A percentile compares a stretch with the other conserved stretches of the same genome.
Conservation (phyloP, 2,888 invertebrate genomes). For the Agrotis exclamationis region DNA sequence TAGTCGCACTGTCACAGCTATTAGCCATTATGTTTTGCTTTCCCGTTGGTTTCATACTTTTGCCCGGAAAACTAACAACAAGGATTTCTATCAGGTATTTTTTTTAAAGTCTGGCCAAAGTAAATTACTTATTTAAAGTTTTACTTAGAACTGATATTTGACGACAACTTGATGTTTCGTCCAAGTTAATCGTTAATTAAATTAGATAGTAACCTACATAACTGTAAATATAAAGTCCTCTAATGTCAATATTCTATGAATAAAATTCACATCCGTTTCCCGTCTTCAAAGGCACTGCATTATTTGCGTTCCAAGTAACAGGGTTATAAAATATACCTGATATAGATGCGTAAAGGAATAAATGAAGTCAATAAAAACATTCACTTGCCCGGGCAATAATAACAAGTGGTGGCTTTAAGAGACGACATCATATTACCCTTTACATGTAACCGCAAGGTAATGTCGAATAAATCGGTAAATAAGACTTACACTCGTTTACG, state of each 20-base stretch:
- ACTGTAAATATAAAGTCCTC: constrained; percentile 1
- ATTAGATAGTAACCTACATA: background rate
- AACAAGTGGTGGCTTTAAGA: constrained; percentile 29
- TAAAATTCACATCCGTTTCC: constrained; percentile 15
- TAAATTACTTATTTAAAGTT: background rate
- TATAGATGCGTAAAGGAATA: constrained; percentile 28
- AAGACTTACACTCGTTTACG: constrained; percentile 31
- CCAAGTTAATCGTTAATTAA: background rate
- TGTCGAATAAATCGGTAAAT: constrained; percentile 41
- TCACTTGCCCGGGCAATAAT: constrained; percentile 47
- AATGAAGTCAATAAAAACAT: constrained; percentile 45
- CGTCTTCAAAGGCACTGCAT: constrained; percentile 23
- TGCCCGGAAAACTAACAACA: no score
- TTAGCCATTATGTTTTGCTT: no score
- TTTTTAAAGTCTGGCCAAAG: background rate
- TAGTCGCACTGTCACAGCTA: no score
- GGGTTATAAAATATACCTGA: constrained; percentile 32
- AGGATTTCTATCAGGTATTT: background rate
- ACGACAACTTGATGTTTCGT: background rate
- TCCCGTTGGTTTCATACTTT: background rate
- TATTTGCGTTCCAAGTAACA: constrained; percentile 29
- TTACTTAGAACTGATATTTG: background rate
- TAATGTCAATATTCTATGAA: constrained; percentile 1
- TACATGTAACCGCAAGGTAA: constrained; percentile 43
- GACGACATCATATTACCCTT: constrained; percentile 31